Conservation (phyloP, 2,888 invertebrate species). For the Caradrina clavipalpis region DNA sequence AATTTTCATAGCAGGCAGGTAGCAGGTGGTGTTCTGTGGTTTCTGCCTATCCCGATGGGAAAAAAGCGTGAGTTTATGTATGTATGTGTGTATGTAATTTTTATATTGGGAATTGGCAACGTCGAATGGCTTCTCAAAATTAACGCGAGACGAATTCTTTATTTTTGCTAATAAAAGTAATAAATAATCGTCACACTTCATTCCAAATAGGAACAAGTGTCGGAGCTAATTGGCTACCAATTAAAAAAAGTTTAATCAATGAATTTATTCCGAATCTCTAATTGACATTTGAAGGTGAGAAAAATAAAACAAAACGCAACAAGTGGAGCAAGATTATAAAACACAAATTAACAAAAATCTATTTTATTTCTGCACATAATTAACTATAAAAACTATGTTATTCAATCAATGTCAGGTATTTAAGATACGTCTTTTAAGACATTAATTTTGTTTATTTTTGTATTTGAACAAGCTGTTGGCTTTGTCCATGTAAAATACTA, state of each 20-base stretch:
- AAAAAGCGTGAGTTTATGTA: too few species aligned
- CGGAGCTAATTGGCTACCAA: slow-evolving; percentile 40
- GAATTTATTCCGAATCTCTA: slow-evolving; percentile 21
- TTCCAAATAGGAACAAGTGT: slow-evolving; percentile 29
- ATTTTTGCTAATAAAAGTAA: slow-evolving; percentile 21
- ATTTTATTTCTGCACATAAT: slow-evolving; percentile 52
- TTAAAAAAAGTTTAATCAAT: slow-evolving; percentile 14
- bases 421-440: slow-evolving; percentile 6
- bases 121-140: slow-evolving; percentile 10
- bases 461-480: background rate
- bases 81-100: too few species aligned
- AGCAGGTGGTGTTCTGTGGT: too few species aligned
- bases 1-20: too few species aligned
- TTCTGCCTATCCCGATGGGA: too few species aligned
- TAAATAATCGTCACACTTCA: slow-evolving; percentile 38
- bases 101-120: background rate
- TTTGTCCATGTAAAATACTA: background rate
- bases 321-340: slow-evolving; percentile 52
- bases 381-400: slow-evolving; percentile 44
- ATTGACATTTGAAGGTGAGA: slow-evolving; percentile 54
- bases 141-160: slow-evolving; percentile 13
- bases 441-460: background rate
- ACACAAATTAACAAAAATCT: slow-evolving; percentile 51
- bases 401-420: slow-evolving; percentile 44
- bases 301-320: slow-evolving; percentile 44